phyloP scores from a whole-genome alignment of 2,797 vertebrate genomes.

The Phalloptychus januarius region DNA sequence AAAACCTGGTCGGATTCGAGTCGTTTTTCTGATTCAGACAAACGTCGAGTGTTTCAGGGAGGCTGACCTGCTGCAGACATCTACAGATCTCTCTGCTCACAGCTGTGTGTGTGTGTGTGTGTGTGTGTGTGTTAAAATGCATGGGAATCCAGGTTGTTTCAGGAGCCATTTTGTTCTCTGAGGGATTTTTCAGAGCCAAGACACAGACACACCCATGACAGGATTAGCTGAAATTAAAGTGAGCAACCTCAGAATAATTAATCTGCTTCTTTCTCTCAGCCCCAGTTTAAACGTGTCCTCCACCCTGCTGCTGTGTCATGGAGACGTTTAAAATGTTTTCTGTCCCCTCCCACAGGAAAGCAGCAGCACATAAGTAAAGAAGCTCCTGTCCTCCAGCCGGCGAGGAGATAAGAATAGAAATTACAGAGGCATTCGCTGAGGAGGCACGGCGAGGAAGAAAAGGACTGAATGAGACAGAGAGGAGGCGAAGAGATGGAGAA shows the following conservation, averaged over 20 bases:
- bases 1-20: slow-evolving; percentile 47
- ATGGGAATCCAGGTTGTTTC: slow-evolving; percentile 22
- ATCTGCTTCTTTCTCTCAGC: slow-evolving; percentile 25
- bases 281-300: slow-evolving; percentile 31
- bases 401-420: slow-evolving; percentile 76
- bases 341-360: slow-evolving; percentile 61
- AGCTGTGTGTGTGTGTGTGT: not conserved
- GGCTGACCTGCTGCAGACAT: slow-evolving; percentile 63
- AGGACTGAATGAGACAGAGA: slow-evolving; percentile 50
- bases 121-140: slow-evolving; percentile 1
- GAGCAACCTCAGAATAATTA: slow-evolving; percentile 44
- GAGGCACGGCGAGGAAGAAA: slow-evolving; percentile 23
- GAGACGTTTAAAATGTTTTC: slow-evolving; percentile 70
- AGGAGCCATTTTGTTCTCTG: slow-evolving; percentile 19
- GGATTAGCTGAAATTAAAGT: slow-evolving; percentile 48
- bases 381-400: slow-evolving; percentile 62
- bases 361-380: slow-evolving; percentile 67
- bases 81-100: slow-evolving; percentile 8
- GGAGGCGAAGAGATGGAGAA: slow-evolving; percentile 24
- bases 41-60: slow-evolving; percentile 50
- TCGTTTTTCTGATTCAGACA: slow-evolving; percentile 54
- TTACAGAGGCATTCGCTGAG: slow-evolving; percentile 68
- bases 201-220: not conserved
- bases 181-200: slow-evolving; percentile 13
- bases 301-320: slow-evolving; percentile 54